phyloP scores from a whole-genome alignment of 2,888 invertebrate species.

The Alloplasta piceator region DNA sequence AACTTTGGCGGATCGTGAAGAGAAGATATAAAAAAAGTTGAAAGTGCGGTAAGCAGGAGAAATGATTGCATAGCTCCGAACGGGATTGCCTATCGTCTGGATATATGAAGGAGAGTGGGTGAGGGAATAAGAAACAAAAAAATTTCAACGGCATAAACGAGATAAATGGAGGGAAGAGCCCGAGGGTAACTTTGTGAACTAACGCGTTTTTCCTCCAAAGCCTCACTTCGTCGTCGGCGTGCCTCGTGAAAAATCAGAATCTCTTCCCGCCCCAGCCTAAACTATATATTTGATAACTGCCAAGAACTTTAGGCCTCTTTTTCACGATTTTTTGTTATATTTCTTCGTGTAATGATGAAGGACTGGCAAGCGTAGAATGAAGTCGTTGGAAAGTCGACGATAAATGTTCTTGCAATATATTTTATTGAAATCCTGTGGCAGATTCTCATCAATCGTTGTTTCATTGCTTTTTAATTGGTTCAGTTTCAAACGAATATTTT shows the following conservation, averaged over 20 bases:
- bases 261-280: not conserved
- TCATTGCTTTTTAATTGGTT: too few relatives aligned
- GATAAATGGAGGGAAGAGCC: conserved; percentile 44
- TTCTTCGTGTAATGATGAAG: not conserved
- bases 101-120: not conserved
- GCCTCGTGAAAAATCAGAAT: conserved; percentile 32
- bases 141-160: conserved; percentile 41
- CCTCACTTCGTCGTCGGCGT: not conserved
- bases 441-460: too few relatives aligned
- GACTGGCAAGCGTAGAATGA: not conserved
- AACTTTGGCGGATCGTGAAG: not conserved
- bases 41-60: conserved; percentile 35
- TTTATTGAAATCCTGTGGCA: too few relatives aligned
- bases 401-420: too few relatives aligned
- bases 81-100: conserved; percentile 18
- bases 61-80: conserved; percentile 42
- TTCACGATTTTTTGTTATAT: not conserved
- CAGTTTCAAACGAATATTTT: too few relatives aligned
- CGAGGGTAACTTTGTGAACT: conserved; percentile 26
- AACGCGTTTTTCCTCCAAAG: conserved; percentile 15
- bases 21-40: conserved; percentile 1
- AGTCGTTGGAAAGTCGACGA: not conserved
- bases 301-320: not conserved
- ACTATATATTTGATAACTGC: not conserved
- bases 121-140: conserved; percentile 29